A percentile compares a stretch with the other conserved stretches of the same genome.
phyloP scores from a whole-genome alignment of 2,113 vertebrate genomes.

The Syngnathoides biaculeatus region DNA sequence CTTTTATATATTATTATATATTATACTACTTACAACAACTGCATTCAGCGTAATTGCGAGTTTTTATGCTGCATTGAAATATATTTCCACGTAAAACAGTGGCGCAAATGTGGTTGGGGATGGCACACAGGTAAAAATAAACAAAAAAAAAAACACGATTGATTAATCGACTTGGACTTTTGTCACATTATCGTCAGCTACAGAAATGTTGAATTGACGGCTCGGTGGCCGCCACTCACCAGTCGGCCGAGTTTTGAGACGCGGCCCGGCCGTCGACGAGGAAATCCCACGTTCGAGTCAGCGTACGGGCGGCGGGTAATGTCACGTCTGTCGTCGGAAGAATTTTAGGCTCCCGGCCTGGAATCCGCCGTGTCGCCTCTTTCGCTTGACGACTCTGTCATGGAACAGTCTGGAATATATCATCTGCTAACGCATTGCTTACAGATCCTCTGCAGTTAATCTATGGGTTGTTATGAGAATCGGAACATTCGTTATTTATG shows the following conservation, averaged over 20 bases:
- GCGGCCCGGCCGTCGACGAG: constrained; percentile 5
- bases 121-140: too few species aligned
- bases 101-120: too few species aligned
- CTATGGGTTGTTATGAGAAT: neutral
- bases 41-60: too few species aligned
- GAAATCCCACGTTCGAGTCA: constrained; percentile 5
- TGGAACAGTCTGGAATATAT: constrained; percentile 2
- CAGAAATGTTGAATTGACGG: constrained; percentile 18
- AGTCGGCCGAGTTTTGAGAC: constrained; percentile 9
- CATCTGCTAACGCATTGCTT: neutral
- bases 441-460: neutral
- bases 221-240: constrained; percentile 18
- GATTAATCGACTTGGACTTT: too few species aligned
- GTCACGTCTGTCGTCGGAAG: constrained; percentile 38
- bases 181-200: too few species aligned
- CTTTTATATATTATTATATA: too few species aligned
- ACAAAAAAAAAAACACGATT: too few species aligned
- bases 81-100: too few species aligned
- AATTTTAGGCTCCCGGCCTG: constrained; percentile 35
- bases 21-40: too few species aligned
- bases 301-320: constrained; percentile 6
- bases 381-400: constrained; percentile 32
- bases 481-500: neutral
- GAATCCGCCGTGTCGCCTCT: constrained; percentile 35
- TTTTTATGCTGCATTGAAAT: too few species aligned